Percentiles rank a stretch among this genome's conserved stretches.
phyloP scores from a whole-genome alignment of 1,140 invertebrate genomes.

The Mylabris phalerata region DNA sequence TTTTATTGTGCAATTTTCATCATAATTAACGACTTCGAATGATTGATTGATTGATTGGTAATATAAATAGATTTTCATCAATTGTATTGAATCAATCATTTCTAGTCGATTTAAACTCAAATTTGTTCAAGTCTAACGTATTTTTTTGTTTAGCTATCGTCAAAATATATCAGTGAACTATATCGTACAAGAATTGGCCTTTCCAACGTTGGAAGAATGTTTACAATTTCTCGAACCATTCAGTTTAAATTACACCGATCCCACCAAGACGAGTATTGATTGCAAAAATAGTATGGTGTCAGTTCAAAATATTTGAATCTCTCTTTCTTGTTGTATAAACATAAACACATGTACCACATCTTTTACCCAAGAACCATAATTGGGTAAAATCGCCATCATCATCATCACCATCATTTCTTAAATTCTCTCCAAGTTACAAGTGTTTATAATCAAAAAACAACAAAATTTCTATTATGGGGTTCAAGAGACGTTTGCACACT shows the following conservation, averaged over 20 bases:
- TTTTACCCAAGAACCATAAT: too few species aligned
- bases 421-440: too few species aligned
- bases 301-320: conserved; percentile 47
- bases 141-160: conserved; percentile 76
- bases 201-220: conserved; percentile 73
- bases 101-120: neutral
- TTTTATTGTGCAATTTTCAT: neutral
- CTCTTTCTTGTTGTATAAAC: too few species aligned
- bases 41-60: neutral
- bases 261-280: conserved; percentile 67
- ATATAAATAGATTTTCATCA: neutral
- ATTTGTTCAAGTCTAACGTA: conserved; percentile 19
- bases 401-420: too few species aligned
- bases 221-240: conserved; percentile 80
- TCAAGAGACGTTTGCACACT: too few species aligned
- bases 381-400: too few species aligned
- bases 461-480: too few species aligned
- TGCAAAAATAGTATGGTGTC: conserved; percentile 72
- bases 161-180: conserved; percentile 80
- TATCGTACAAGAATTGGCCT: conserved; percentile 79
- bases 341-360: too few species aligned
- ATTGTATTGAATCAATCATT: neutral
- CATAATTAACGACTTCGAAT: neutral
- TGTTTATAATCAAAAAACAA: too few species aligned
- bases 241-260: conserved; percentile 66